phyloP scores from a whole-genome alignment of 2,888 invertebrate genomes.

The Clusia tigrina region DNA sequence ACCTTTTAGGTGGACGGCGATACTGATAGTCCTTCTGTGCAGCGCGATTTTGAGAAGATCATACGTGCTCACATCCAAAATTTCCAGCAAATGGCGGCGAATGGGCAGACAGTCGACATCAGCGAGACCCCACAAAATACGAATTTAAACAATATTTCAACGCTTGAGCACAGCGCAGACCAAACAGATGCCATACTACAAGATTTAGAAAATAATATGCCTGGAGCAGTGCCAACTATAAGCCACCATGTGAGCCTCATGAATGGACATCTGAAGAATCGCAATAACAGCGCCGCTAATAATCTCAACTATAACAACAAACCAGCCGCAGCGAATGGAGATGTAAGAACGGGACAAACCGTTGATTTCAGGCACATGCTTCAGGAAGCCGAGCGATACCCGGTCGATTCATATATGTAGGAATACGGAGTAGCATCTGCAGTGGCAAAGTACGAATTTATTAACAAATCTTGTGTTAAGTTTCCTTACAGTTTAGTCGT shows the following conservation, averaged over 20 bases:
- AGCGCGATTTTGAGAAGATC: constrained; percentile 77
- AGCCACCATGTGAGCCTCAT: constrained; percentile 64
- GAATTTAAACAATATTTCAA: constrained; percentile 37
- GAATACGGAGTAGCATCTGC: background rate
- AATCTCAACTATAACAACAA: constrained; percentile 40
- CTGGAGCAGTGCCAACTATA: constrained; percentile 64
- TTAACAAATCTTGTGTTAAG: too few relatives aligned
- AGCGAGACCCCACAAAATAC: background rate
- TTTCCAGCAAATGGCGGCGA: constrained; percentile 53
- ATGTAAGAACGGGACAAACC: constrained; percentile 45
- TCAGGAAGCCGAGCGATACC: constrained; percentile 62
- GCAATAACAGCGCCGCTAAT: constrained; percentile 41
- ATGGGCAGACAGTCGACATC: background rate
- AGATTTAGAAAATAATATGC: constrained; percentile 62
- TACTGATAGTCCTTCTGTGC: constrained; percentile 80
- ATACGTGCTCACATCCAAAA: constrained; percentile 75
- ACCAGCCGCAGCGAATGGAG: constrained; percentile 47
- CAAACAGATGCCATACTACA: constrained; percentile 60
- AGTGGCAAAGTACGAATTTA: background rate
- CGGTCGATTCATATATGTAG: constrained; percentile 62
- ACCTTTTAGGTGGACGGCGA: constrained; percentile 84
- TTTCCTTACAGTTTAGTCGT: background rate
- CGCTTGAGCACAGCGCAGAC: constrained; percentile 35
- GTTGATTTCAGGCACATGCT: constrained; percentile 62
- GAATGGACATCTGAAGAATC: constrained; percentile 61